Conservation (phyloP, 2,888 invertebrate species). For the Scaeva pyrastri region DNA sequence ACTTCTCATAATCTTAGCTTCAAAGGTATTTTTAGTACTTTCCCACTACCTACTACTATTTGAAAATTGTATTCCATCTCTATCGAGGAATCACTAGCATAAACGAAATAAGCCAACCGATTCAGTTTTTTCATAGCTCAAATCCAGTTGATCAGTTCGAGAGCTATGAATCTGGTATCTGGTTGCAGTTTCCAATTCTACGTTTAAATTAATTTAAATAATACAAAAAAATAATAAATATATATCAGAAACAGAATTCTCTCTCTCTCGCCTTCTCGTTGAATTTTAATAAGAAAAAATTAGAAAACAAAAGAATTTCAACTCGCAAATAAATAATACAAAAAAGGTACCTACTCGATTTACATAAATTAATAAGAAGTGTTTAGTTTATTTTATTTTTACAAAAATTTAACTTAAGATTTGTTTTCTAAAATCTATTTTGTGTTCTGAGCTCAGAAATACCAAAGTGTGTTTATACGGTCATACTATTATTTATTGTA, state of each 20-base stretch:
- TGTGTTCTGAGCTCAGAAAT: constrained; percentile 71
- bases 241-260: constrained; percentile 46
- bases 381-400: not conserved
- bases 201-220: constrained; percentile 57
- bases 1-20: not conserved
- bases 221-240: not conserved
- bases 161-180: constrained; percentile 76
- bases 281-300: constrained; percentile 30
- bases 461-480: constrained; percentile 72
- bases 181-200: constrained; percentile 75
- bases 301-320: constrained; percentile 39
- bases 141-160: constrained; percentile 76
- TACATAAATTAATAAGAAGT: constrained; percentile 33
- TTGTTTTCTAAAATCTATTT: constrained; percentile 22
- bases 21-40: not conserved
- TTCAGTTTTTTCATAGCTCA: constrained; percentile 73
- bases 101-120: constrained; percentile 70
- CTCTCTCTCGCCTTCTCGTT: constrained; percentile 33
- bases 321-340: constrained; percentile 50
- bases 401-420: constrained; percentile 12
- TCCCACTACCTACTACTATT: constrained; percentile 32
- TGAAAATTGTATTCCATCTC: constrained; percentile 39
- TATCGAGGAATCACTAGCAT: constrained; percentile 55
- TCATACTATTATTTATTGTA: constrained; percentile 50
- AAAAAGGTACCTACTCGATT: constrained; percentile 44